phyloP scores from a whole-genome alignment of 2,797 vertebrate genomes.

The Argyrosomus regius region DNA sequence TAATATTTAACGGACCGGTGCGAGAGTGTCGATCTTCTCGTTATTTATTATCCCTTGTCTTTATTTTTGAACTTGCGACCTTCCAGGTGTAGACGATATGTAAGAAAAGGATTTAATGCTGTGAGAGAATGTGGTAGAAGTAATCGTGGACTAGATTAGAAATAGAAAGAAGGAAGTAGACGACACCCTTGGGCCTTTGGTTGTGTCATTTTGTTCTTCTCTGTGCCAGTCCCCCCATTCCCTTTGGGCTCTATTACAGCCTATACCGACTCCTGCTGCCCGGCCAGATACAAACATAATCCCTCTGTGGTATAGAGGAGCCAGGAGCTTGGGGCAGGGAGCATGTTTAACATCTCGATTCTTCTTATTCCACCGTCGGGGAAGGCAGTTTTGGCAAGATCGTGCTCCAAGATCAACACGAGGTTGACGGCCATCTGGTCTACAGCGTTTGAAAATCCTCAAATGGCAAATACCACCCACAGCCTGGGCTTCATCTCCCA shows the following conservation, averaged over 20 bases:
- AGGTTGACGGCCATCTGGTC: constrained; percentile 79
- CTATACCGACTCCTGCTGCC: constrained; percentile 47
- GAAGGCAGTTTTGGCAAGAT: constrained; percentile 55
- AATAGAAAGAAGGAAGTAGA: constrained; percentile 10
- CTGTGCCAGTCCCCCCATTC: constrained; percentile 47
- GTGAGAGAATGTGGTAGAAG: neutral
- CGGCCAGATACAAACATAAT: constrained; percentile 64
- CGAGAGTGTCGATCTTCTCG: neutral
- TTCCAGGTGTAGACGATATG: neutral
- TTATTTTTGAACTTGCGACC: neutral
- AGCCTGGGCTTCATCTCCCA: constrained; percentile 43
- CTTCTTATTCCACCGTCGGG: constrained; percentile 60
- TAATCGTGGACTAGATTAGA: neutral
- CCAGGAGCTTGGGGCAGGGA: constrained; percentile 63
- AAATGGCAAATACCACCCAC: constrained; percentile 73
- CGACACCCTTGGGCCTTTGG: constrained; percentile 30
- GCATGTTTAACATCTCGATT: constrained; percentile 75
- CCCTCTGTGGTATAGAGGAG: constrained; percentile 53
- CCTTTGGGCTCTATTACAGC: constrained; percentile 61
- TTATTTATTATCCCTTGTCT: neutral
- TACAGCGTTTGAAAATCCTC: constrained; percentile 60
- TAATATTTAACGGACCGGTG: neutral
- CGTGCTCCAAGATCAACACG: constrained; percentile 74
- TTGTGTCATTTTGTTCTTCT: constrained; percentile 47
- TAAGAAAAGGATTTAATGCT: neutral